Evolutionary conservation across 2,113 vertebrate species (phyloP).

Genomic region (Gila orcuttii): DNA sequence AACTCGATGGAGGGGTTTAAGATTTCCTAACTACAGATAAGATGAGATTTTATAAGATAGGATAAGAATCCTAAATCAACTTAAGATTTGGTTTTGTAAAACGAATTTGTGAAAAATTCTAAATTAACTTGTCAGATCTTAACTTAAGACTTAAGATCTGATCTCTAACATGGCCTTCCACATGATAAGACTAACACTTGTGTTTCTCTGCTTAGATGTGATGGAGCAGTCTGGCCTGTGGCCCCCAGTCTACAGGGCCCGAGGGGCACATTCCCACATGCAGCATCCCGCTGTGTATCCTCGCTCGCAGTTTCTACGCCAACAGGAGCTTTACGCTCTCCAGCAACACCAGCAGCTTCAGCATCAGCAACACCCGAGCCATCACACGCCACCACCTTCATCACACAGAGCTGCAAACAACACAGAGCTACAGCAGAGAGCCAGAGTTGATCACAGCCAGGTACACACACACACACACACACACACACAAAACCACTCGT

Average conservation of each 20-base stretch:
- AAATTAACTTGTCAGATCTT: too few relatives aligned
- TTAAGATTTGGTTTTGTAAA: too few relatives aligned
- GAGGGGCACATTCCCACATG: constrained; percentile 89
- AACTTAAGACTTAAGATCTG: too few relatives aligned
- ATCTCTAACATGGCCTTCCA: not conserved
- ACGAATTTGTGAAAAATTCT: too few relatives aligned
- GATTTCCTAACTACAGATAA: too few relatives aligned
- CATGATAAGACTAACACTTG: constrained; percentile 7
- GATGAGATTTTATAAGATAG: too few relatives aligned
- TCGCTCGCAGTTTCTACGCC: constrained; percentile 91
- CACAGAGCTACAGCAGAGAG: constrained; percentile 71
- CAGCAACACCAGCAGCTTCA: constrained; percentile 87
- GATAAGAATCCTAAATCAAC: too few relatives aligned
- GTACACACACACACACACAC: constrained; percentile 54
- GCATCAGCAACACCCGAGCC: constrained; percentile 77
- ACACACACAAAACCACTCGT: not conserved
- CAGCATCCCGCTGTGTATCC: constrained; percentile 93
- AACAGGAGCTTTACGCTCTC: constrained; percentile 93
- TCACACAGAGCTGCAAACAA: constrained; percentile 64
- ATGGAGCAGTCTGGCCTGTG: constrained; percentile 96
- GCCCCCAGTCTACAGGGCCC: constrained; percentile 90
- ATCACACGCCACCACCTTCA: constrained; percentile 67
- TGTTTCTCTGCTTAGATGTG: constrained; percentile 78
- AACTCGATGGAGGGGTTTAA: too few relatives aligned
- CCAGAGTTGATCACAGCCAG: constrained; percentile 62